Evolutionary conservation across 2,888 invertebrate genomes (phyloP).

Genomic region (Dasysyrphus tricinctus): DNA sequence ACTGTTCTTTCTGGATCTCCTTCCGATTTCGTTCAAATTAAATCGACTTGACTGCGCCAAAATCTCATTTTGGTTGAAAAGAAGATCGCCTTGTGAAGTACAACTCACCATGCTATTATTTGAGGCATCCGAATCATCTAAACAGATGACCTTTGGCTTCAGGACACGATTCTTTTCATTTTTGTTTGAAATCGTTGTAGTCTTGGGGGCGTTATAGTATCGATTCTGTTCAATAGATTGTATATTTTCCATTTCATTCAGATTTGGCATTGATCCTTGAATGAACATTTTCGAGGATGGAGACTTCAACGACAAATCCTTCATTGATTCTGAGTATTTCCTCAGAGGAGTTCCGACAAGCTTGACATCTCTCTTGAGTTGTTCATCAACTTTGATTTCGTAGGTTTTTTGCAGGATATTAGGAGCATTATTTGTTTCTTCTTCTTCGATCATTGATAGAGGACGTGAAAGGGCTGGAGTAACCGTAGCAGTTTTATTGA

Average conservation of each 20-base stretch:
- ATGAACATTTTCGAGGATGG: slow-evolving; percentile 78
- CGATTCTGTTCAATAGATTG: slow-evolving; percentile 83
- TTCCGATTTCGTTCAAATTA: slow-evolving; percentile 81
- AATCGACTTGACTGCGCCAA: slow-evolving; percentile 83
- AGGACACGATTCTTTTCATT: slow-evolving; percentile 4
- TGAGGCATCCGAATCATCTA: slow-evolving; percentile 77
- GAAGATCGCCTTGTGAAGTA: slow-evolving; percentile 78
- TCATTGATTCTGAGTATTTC: slow-evolving; percentile 82
- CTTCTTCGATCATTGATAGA: slow-evolving; percentile 81
- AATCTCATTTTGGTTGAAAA: slow-evolving; percentile 82
- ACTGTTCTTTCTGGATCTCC: slow-evolving; percentile 76
- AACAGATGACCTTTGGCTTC: slow-evolving; percentile 59
- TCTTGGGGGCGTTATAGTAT: slow-evolving; percentile 77
- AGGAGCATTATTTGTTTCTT: slow-evolving; percentile 77
- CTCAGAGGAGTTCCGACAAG: slow-evolving; percentile 81
- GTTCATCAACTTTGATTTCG: slow-evolving; percentile 51
- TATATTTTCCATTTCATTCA: slow-evolving; percentile 81
- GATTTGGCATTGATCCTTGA: slow-evolving; percentile 83
- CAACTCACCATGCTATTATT: slow-evolving; percentile 78
- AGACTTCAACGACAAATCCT: slow-evolving; percentile 80
- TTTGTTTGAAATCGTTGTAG: background rate
- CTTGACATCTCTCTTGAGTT: slow-evolving; percentile 81
- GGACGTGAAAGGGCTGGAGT: slow-evolving; percentile 76
- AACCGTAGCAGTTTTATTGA: slow-evolving; percentile 80
- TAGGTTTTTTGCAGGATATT: slow-evolving; percentile 54